Percentiles rank a stretch among this genome's conserved stretches.
Evolutionary conservation across 1,140 invertebrate species (phyloP).

Genomic region (Drosophila mojavensis): DNA sequence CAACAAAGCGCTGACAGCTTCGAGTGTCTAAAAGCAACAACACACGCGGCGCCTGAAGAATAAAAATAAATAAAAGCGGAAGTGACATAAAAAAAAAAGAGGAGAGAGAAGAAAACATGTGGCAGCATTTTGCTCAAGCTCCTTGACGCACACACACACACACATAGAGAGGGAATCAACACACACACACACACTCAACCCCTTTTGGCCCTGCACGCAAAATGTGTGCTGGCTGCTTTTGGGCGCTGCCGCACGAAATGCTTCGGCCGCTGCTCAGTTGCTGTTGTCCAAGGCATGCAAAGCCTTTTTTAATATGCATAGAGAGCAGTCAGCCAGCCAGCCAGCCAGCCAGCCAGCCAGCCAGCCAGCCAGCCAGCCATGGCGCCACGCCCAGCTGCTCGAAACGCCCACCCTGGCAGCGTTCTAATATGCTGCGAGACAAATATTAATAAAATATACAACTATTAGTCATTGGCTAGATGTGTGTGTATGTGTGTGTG

Average conservation of each 20-base stretch:
- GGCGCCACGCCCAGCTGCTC: neutral
- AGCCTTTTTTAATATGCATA: constrained; percentile 49
- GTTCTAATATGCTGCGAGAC: constrained; percentile 53
- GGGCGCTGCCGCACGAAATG: constrained; percentile 35
- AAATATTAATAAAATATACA: constrained; percentile 83
- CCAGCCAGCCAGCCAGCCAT: too few relatives aligned
- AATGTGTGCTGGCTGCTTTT: constrained; percentile 66
- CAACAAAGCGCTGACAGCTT: constrained; percentile 25
- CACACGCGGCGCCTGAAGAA: constrained; percentile 32
- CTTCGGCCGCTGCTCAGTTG: constrained; percentile 19
- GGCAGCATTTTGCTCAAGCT: constrained; percentile 63
- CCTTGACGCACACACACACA: neutral
- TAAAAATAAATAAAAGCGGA: constrained; percentile 76
- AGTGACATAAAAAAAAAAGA: constrained; percentile 75
- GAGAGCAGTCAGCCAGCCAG: neutral
- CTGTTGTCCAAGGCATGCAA: constrained; percentile 37
- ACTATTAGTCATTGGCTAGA: constrained; percentile 77
- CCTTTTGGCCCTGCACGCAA: constrained; percentile 73
- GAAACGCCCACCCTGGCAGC: neutral
- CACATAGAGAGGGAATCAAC: neutral
- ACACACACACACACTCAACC: neutral
- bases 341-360: too few relatives aligned
- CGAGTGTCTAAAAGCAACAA: constrained; percentile 20
- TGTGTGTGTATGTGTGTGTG: constrained; percentile 31
- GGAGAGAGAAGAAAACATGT: constrained; percentile 72